A percentile compares a stretch with the other conserved stretches of the same genome.
phyloP scores from a whole-genome alignment of 2,888 invertebrate species.

The Drosophila peninsularis region DNA sequence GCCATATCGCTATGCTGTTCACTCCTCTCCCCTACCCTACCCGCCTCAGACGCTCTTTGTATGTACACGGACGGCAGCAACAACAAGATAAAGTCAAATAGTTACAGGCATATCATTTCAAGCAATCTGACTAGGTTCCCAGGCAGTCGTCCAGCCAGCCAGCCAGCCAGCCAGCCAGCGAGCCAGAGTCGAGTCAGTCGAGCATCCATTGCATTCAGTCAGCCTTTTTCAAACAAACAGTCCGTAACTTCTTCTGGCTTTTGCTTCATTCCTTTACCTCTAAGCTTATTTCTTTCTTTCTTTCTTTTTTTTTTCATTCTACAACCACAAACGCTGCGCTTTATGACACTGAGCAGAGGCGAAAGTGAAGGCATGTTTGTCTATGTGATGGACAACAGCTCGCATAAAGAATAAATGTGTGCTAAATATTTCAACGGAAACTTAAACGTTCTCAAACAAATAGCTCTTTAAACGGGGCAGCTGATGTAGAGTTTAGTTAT shows the following conservation, averaged over 20 bases:
- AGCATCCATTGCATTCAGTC: constrained; percentile 43
- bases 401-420: constrained; percentile 17
- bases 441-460: background rate
- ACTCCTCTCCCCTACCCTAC: background rate
- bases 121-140: constrained; percentile 53
- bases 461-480: background rate
- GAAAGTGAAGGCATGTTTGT: constrained; percentile 6
- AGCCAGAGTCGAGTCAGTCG: constrained; percentile 8
- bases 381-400: background rate
- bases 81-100: constrained; percentile 74
- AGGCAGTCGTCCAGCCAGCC: constrained; percentile 33
- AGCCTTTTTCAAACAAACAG: constrained; percentile 28
- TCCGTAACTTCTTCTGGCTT: constrained; percentile 15
- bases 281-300: constrained; percentile 3
- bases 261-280: constrained; percentile 17
- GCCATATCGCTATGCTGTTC: constrained; percentile 6
- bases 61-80: constrained; percentile 47
- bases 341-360: constrained; percentile 21
- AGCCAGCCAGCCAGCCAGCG: background rate
- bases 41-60: constrained; percentile 29
- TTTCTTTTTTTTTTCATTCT: background rate
- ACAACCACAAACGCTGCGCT: constrained; percentile 31
- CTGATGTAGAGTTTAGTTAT: background rate
- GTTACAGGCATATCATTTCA: constrained; percentile 72
- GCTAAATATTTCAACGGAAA: background rate